phyloP scores from a whole-genome alignment of 1,140 invertebrate genomes.

The Drosophila burlai region DNA sequence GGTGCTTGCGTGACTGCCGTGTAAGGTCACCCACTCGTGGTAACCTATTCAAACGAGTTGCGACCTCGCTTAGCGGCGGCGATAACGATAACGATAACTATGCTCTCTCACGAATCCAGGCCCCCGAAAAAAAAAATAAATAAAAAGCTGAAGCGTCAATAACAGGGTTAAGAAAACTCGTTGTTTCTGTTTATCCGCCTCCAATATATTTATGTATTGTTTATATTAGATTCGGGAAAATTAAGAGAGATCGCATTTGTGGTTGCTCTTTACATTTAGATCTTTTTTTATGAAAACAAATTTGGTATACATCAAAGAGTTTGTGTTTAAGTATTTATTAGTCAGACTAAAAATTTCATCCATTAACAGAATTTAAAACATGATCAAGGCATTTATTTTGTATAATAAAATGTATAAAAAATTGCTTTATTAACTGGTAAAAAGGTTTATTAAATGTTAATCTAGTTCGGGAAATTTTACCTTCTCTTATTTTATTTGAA shows the following conservation, averaged over 20 bases:
- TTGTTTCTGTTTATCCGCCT: background rate
- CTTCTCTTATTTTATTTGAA: too few species aligned
- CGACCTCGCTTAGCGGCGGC: slow-evolving; percentile 33
- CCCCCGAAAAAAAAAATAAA: background rate
- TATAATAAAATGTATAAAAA: too few species aligned
- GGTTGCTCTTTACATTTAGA: background rate
- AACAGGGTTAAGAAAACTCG: slow-evolving; percentile 1
- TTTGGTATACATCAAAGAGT: too few species aligned
- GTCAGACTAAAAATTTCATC: too few species aligned
- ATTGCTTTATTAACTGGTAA: too few species aligned
- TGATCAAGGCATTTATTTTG: too few species aligned
- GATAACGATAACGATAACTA: slow-evolving; percentile 49
- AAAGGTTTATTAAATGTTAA: too few species aligned
- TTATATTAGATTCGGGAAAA: background rate
- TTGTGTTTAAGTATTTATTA: too few species aligned
- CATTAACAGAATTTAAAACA: too few species aligned
- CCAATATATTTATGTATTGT: background rate
- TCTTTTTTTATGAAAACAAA: too few species aligned
- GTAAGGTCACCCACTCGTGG: slow-evolving; percentile 34
- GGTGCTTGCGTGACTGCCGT: slow-evolving; percentile 45
- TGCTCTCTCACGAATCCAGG: slow-evolving; percentile 52
- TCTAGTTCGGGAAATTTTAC: too few species aligned
- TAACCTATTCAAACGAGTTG: slow-evolving; percentile 43
- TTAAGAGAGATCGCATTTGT: background rate
- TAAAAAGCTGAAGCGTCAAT: slow-evolving; percentile 11